These are phyloP conservation scores for Pimpla rufipes DNA, from an alignment of 2,888 invertebrate genomes.

Conservation along the genomic window DNA sequence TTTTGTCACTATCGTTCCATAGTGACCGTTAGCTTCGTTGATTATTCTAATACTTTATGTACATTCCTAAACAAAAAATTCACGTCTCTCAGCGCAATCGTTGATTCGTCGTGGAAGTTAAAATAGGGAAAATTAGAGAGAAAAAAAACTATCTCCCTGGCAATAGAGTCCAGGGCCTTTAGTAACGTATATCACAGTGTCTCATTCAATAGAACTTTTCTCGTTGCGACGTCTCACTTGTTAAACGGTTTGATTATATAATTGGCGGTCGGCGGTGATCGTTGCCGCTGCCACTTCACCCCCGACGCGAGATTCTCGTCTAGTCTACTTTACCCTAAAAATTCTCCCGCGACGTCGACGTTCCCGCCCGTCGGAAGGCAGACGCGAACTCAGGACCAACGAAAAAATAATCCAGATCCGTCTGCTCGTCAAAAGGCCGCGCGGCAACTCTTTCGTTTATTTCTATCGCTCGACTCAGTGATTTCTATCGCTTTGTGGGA, in stretches of 20 bases:
- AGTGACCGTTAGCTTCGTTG: constrained; percentile 21
- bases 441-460: constrained; percentile 10
- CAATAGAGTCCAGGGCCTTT: constrained; percentile 77
- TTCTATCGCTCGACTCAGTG: constrained; percentile 43
- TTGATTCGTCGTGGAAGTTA: constrained; percentile 35
- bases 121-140: constrained; percentile 16
- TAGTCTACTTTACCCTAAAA: constrained; percentile 33
- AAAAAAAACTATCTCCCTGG: constrained; percentile 56
- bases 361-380: constrained; percentile 3
- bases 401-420: constrained; percentile 16
- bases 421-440: constrained; percentile 9
- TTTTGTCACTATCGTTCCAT: not conserved
- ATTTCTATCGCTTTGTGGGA: constrained; percentile 26
- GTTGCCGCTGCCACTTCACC: constrained; percentile 2
- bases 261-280: not conserved
- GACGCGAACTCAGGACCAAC: constrained; percentile 30
- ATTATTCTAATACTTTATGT: constrained; percentile 56
- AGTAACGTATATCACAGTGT: constrained; percentile 84
- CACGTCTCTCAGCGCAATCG: constrained; percentile 41
- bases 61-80: constrained; percentile 46
- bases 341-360: constrained; percentile 7
- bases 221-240: constrained; percentile 43
- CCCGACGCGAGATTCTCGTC: constrained; percentile 37
- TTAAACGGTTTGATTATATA: constrained; percentile 47
- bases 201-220: constrained; percentile 73